Evolutionary conservation across 2,113 vertebrate species (phyloP).

Genomic region (Elachura formosa): DNA sequence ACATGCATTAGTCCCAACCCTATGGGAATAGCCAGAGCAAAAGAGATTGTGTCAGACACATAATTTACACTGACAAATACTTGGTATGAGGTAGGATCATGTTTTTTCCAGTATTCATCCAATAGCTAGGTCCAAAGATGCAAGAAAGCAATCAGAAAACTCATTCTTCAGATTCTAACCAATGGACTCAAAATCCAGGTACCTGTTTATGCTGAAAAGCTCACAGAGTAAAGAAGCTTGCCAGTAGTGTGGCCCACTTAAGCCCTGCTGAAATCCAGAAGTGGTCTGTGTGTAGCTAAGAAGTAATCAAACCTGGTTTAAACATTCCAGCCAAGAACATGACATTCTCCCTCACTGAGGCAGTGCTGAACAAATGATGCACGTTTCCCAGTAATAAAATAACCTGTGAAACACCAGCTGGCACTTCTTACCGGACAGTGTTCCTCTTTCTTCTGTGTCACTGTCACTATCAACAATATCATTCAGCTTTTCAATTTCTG

Average conservation of each 20-base stretch:
- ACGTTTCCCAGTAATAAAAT: background rate
- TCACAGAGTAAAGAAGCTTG: background rate
- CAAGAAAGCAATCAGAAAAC: background rate
- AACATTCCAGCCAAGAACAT: background rate
- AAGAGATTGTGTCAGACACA: background rate
- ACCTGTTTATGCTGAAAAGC: background rate
- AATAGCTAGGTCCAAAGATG: background rate
- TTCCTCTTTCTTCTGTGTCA: constrained; percentile 84
- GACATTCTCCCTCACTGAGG: background rate
- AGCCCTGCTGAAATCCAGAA: background rate
- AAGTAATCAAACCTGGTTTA: background rate
- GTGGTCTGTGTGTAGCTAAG: background rate
- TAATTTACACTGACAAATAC: background rate
- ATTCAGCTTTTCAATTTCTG: constrained; percentile 90
- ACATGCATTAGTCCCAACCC: background rate
- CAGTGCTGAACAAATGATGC: background rate
- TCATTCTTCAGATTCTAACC: background rate
- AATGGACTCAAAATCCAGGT: background rate
- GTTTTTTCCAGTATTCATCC: background rate
- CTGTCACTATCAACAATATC: constrained; percentile 86
- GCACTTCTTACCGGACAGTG: constrained; percentile 80
- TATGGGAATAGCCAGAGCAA: background rate
- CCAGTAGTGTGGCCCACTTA: background rate
- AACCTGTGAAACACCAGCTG: background rate
- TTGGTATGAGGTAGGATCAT: background rate